Percentiles rank a stretch among this genome's conserved stretches.
Evolutionary conservation across 1,140 invertebrate genomes (phyloP).

Genomic region (Lysiphlebus fabarum): DNA sequence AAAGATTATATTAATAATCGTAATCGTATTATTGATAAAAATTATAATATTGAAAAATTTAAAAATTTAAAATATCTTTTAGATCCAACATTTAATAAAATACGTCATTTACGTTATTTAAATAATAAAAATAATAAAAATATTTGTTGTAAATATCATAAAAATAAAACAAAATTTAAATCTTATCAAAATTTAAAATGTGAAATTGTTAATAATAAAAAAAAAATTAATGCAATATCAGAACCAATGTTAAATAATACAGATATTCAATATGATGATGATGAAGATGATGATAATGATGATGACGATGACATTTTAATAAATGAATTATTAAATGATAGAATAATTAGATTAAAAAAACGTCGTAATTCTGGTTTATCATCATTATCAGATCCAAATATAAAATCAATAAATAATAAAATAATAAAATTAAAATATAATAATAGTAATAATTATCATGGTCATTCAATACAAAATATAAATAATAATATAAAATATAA

Average conservation of each 20-base stretch:
- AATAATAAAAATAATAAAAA: conserved; percentile 36
- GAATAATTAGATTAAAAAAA: conserved; percentile 19
- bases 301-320: no score
- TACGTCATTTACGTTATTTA: conserved; percentile 41
- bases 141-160: conserved; percentile 29
- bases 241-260: conserved; percentile 40
- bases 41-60: conserved; percentile 50
- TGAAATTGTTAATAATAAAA: conserved; percentile 30
- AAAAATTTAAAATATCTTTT: conserved; percentile 47
- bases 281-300: conserved; percentile 22
- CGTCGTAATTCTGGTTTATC: conserved; percentile 38
- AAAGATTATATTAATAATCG: conserved; percentile 44
- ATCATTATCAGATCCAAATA: conserved; percentile 47
- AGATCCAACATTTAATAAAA: conserved; percentile 49
- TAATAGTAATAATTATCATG: conserved; percentile 22
- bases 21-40: conserved; percentile 46
- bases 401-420: conserved; percentile 31
- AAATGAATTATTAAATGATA: conserved; percentile 21
- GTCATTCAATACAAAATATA: conserved; percentile 40
- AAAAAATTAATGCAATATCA: conserved; percentile 43
- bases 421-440: conserved; percentile 8
- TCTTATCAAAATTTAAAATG: conserved; percentile 49
- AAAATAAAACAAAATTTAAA: conserved; percentile 38
- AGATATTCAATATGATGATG: conserved; percentile 25
- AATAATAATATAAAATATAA: conserved; percentile 30